These are phyloP conservation scores for Astur gentilis DNA, from an alignment of 2,113 vertebrate species.

Conservation along the genomic window DNA sequence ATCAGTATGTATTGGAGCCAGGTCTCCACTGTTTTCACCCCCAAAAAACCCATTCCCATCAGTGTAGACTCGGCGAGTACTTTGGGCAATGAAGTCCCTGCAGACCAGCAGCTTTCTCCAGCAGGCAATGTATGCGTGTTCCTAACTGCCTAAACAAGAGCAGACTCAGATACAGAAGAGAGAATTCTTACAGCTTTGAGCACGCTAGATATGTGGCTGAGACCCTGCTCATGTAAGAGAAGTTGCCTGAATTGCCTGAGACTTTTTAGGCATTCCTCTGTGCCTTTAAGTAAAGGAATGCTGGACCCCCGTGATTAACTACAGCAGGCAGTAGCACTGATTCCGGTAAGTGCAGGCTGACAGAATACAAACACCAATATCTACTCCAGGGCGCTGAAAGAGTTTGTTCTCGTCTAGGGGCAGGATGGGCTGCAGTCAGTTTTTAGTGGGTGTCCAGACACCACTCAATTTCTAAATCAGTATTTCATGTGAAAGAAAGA, in stretches of 20 bases:
- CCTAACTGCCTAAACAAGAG: background rate
- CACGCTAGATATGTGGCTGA: background rate
- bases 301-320: background rate
- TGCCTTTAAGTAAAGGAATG: background rate
- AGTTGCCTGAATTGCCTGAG: background rate
- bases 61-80: background rate
- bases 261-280: background rate
- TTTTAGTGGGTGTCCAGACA: background rate
- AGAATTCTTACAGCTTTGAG: background rate
- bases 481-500: background rate
- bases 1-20: background rate
- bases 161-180: background rate
- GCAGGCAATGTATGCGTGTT: accelerated
- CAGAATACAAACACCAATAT: too few relatives aligned
- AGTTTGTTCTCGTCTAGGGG: background rate
- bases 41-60: background rate
- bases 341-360: background rate
- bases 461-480: background rate
- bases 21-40: background rate
- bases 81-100: background rate
- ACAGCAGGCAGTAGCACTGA: background rate
- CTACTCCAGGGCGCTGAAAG: background rate
- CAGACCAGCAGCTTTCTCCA: background rate
- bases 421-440: background rate
- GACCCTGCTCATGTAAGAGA: background rate